These are phyloP conservation scores for Drosophila niveifrons DNA, from an alignment of 2,888 invertebrate genomes.

Conservation along the genomic window DNA sequence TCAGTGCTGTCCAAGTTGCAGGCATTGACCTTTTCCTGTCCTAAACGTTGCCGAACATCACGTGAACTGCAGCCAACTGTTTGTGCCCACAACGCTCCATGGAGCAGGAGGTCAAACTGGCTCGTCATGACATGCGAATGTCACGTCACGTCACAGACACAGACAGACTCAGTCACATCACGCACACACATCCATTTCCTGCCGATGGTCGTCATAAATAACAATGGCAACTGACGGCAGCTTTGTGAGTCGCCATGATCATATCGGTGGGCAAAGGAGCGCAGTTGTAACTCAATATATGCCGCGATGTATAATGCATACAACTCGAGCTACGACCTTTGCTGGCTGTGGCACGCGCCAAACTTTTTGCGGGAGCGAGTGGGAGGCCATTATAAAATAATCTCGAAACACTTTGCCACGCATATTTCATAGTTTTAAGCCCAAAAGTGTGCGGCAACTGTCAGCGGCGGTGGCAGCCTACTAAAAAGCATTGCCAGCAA, in stretches of 20 bases:
- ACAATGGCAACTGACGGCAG: conserved; percentile 44
- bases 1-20: conserved; percentile 49
- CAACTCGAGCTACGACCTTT: conserved; percentile 2
- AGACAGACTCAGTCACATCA: conserved; percentile 6
- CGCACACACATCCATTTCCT: conserved; percentile 63
- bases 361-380: background rate
- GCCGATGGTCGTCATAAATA: conserved; percentile 69
- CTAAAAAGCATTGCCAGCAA: conserved; percentile 48
- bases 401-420: conserved; percentile 41
- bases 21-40: conserved; percentile 35
- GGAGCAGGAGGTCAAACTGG: conserved; percentile 12
- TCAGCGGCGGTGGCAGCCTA: conserved; percentile 14
- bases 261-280: conserved; percentile 38
- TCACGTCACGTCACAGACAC: conserved; percentile 34
- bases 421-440: conserved; percentile 66
- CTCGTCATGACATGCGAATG: conserved; percentile 56
- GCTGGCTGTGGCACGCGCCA: conserved; percentile 20
- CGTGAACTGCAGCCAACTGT: conserved; percentile 38
- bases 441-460: conserved; percentile 40
- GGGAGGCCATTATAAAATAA: conserved; percentile 31
- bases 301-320: conserved; percentile 1
- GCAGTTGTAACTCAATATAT: conserved; percentile 26
- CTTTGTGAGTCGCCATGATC: conserved; percentile 24
- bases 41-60: conserved; percentile 36
- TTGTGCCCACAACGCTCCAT: conserved; percentile 1